phyloP scores from a whole-genome alignment of 2,888 invertebrate species.

The Automeris io region DNA sequence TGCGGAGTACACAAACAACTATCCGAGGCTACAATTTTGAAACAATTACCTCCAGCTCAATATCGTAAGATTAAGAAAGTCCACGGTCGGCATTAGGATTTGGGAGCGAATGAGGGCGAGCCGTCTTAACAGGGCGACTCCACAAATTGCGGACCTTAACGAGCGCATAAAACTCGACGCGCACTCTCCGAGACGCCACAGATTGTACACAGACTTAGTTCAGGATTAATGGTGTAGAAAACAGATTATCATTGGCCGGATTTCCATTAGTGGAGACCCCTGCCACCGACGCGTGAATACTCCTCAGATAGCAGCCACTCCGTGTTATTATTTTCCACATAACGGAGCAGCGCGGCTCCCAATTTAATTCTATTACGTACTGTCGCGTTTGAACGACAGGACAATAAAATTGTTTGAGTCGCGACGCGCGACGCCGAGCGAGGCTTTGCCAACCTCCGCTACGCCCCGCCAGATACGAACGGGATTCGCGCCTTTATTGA shows the following conservation, averaged over 20 bases:
- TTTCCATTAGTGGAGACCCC: conserved; percentile 73
- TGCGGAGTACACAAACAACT: conserved; percentile 30
- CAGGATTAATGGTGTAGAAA: conserved; percentile 78
- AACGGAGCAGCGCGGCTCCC: conserved; percentile 67
- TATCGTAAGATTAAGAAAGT: conserved; percentile 76
- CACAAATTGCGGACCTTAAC: conserved; percentile 77
- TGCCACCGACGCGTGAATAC: conserved; percentile 74
- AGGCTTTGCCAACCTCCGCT: conserved; percentile 12
- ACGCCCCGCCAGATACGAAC: conserved; percentile 20
- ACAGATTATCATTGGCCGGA: conserved; percentile 78
- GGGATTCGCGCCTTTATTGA: conserved; percentile 34
- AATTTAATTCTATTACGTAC: conserved; percentile 75
- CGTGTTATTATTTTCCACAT: conserved; percentile 76
- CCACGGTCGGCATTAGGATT: conserved; percentile 72
- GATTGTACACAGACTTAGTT: conserved; percentile 75
- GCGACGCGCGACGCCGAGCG: conserved; percentile 24
- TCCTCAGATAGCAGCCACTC: conserved; percentile 64
- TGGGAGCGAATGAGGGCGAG: conserved; percentile 59
- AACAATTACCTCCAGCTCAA: conserved; percentile 75
- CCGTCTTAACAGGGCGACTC: conserved; percentile 72
- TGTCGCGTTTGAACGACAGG: conserved; percentile 72
- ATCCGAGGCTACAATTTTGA: conserved; percentile 63
- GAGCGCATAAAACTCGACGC: conserved; percentile 74
- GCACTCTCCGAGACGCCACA: conserved; percentile 69
- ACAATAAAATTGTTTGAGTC: conserved; percentile 67